A percentile compares a stretch with the other conserved stretches of the same genome.
phyloP scores from a whole-genome alignment of 2,113 vertebrate species.

The Epinephelus fuscoguttatus region DNA sequence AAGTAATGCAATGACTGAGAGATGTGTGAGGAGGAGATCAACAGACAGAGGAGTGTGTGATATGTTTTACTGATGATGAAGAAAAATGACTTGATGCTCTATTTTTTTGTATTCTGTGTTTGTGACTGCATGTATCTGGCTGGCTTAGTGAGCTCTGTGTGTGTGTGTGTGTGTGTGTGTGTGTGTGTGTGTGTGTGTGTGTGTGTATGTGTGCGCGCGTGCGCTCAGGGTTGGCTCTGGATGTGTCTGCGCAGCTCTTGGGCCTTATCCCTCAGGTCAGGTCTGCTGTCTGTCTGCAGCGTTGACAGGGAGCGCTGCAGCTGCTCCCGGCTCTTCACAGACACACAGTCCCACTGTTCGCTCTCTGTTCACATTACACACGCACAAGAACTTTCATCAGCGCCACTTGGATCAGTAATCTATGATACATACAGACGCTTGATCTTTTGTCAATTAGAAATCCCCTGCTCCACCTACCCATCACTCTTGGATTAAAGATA shows the following conservation, averaged over 20 bases:
- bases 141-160: conserved; percentile 1
- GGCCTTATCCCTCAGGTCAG: conserved; percentile 93
- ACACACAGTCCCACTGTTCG: conserved; percentile 92
- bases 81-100: neutral
- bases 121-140: conserved; percentile 6
- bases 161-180: neutral
- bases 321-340: conserved; percentile 88
- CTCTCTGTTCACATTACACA: conserved; percentile 82
- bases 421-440: no score
- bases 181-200: neutral
- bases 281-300: conserved; percentile 92
- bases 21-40: conserved; percentile 19
- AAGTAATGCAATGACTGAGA: conserved; percentile 17
- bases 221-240: conserved; percentile 83
- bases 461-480: no score
- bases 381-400: neutral
- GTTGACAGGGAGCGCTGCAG: conserved; percentile 91
- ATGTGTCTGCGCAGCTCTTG: conserved; percentile 92
- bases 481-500: no score
- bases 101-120: conserved; percentile 15
- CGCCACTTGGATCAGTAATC: neutral
- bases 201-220: neutral
- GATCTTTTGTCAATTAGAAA: no score
- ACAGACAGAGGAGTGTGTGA: conserved; percentile 7
- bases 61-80: neutral